Evolutionary conservation across 2,888 invertebrate species (phyloP).

Genomic region (Crioceris asparagi): DNA sequence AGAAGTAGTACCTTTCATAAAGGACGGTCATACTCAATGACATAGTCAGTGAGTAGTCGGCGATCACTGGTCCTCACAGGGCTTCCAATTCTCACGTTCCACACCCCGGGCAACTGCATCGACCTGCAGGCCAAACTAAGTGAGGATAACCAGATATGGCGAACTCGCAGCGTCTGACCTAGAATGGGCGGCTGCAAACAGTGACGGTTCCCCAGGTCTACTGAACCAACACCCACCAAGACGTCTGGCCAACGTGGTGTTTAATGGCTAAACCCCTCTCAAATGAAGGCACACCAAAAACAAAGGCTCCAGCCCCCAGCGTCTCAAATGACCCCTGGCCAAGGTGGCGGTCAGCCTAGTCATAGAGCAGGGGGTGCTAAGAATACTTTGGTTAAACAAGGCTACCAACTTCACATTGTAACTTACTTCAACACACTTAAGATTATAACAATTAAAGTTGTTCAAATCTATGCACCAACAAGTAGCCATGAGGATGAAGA

Average conservation of each 20-base stretch:
- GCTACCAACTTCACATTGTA: slow-evolving; percentile 1
- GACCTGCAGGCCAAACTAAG: too few relatives aligned
- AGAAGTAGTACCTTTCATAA: too few relatives aligned
- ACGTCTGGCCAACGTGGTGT: too few relatives aligned
- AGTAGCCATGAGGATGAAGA: slow-evolving; percentile 7
- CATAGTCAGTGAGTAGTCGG: too few relatives aligned
- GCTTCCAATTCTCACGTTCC: too few relatives aligned
- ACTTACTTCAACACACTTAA: slow-evolving; percentile 4
- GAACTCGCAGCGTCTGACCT: too few relatives aligned
- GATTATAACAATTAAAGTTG: slow-evolving; percentile 3
- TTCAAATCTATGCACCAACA: slow-evolving; percentile 7
- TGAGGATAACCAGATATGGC: too few relatives aligned
- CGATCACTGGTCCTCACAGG: too few relatives aligned
- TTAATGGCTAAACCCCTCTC: slow-evolving; percentile 1
- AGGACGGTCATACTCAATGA: too few relatives aligned
- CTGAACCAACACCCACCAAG: slow-evolving; percentile 1
- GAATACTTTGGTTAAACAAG: slow-evolving; percentile 6
- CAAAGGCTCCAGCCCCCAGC: slow-evolving; percentile 4
- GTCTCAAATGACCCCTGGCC: slow-evolving; percentile 6
- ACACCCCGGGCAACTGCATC: too few relatives aligned
- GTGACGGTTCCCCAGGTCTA: too few relatives aligned
- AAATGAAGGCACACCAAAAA: slow-evolving; percentile 1
- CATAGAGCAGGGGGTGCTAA: slow-evolving; percentile 6
- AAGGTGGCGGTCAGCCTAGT: slow-evolving; percentile 7
- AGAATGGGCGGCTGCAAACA: too few relatives aligned